These are phyloP conservation scores for Typhlichthys eigenmanni DNA, from an alignment of 2,797 vertebrate species.

Conservation along the genomic window DNA sequence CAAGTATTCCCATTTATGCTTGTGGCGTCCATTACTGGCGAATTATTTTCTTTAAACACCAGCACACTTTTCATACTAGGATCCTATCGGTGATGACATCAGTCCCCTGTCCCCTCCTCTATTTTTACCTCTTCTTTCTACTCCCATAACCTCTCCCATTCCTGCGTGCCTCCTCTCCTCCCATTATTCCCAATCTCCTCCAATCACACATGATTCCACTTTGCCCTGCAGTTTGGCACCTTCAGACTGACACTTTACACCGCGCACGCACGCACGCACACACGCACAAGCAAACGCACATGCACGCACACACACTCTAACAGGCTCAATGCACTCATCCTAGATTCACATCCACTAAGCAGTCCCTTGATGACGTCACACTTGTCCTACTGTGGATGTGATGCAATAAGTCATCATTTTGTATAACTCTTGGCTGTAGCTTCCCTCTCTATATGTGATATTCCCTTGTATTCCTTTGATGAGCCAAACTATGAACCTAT, in stretches of 20 bases:
- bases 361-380: slow-evolving; percentile 31
- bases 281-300: slow-evolving; percentile 18
- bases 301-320: slow-evolving; percentile 10
- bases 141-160: slow-evolving; percentile 7
- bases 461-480: too few relatives aligned
- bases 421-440: too few relatives aligned
- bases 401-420: slow-evolving; percentile 17
- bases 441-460: too few relatives aligned
- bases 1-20: too few relatives aligned
- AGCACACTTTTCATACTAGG: slow-evolving; percentile 32
- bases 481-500: too few relatives aligned
- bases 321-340: background rate
- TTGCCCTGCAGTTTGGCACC: slow-evolving; percentile 55
- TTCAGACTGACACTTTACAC: slow-evolving; percentile 45
- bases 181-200: background rate
- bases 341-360: slow-evolving; percentile 17
- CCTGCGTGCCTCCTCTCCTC: slow-evolving; percentile 6
- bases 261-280: slow-evolving; percentile 26
- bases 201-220: slow-evolving; percentile 24
- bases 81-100: slow-evolving; percentile 38
- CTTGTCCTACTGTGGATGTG: slow-evolving; percentile 13
- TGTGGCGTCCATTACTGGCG: background rate
- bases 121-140: slow-evolving; percentile 15
- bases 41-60: slow-evolving; percentile 3
- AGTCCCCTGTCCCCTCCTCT: slow-evolving; percentile 30